Conservation (phyloP, 2,113 vertebrate species). For the Larimichthys polyactis region DNA sequence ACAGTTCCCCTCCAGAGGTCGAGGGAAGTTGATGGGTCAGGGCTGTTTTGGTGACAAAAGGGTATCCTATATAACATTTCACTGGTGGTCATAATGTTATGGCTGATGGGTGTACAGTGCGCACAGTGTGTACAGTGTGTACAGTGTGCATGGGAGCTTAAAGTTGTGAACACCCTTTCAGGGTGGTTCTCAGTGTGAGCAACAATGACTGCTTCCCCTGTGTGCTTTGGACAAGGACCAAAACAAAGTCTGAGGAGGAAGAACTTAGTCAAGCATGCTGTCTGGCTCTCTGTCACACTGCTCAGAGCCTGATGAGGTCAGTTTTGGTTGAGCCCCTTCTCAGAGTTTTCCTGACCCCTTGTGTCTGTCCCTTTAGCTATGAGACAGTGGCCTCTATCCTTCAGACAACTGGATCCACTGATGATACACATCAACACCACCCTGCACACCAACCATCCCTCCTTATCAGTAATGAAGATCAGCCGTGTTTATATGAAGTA, state of each 20-base stretch:
- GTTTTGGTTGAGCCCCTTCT: slow-evolving; percentile 53
- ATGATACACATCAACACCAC: slow-evolving; percentile 18
- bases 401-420: slow-evolving; percentile 52
- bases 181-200: neutral
- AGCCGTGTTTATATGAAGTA: slow-evolving; percentile 17
- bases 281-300: slow-evolving; percentile 36
- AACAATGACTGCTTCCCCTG: slow-evolving; percentile 33
- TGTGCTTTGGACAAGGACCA: slow-evolving; percentile 62
- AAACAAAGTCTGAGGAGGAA: slow-evolving; percentile 67
- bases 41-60: too few species aligned
- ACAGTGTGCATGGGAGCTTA: neutral
- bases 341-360: slow-evolving; percentile 62
- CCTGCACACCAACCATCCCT: slow-evolving; percentile 18
- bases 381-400: slow-evolving; percentile 69
- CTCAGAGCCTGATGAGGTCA: slow-evolving; percentile 34
- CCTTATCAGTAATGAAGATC: slow-evolving; percentile 22
- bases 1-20: too few species aligned
- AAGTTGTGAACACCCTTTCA: neutral
- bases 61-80: too few species aligned
- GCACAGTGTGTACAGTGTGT: neutral
- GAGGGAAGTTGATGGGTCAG: too few species aligned
- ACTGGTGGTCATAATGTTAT: too few species aligned
- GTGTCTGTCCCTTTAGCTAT: slow-evolving; percentile 67
- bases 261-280: slow-evolving; percentile 54
- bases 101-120: too few species aligned